Conservation (phyloP, 2,113 vertebrate genomes). For the Aythya baeri region DNA sequence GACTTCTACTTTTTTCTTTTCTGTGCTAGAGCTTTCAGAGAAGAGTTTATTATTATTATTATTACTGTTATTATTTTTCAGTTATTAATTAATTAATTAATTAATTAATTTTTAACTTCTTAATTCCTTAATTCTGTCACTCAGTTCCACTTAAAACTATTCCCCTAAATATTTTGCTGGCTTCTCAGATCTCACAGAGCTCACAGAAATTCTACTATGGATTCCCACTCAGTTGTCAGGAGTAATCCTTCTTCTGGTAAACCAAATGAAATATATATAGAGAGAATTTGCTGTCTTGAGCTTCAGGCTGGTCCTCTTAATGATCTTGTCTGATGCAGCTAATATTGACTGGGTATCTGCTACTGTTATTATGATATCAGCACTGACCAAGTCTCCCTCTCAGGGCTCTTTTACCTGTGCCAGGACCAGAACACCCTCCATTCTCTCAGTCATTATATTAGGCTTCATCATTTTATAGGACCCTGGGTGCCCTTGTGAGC, state of each 20-base stretch:
- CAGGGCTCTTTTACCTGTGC: neutral
- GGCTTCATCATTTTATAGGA: too few species aligned
- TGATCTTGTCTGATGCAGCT: neutral
- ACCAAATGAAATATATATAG: neutral
- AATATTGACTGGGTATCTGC: neutral
- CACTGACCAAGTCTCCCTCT: neutral
- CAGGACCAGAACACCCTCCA: neutral
- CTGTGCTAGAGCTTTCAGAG: neutral
- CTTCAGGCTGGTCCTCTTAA: neutral
- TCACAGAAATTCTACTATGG: neutral
- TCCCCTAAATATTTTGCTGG: neutral
- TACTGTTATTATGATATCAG: neutral
- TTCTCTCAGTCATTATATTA: neutral
- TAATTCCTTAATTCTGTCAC: neutral
- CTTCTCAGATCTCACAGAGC: neutral
- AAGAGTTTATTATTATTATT: too few species aligned
- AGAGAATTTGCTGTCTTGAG: neutral
- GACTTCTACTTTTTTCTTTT: neutral
- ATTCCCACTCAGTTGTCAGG: neutral
- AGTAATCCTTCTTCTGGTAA: neutral
- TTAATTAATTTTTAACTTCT: neutral
- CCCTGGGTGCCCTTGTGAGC: too few species aligned
- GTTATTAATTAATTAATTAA: too few species aligned
- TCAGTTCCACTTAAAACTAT: neutral
- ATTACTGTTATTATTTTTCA: too few species aligned